Percentiles rank a stretch among this genome's conserved stretches.
Conservation (phyloP, 2,888 invertebrate species). For the Papilio elwesi region DNA sequence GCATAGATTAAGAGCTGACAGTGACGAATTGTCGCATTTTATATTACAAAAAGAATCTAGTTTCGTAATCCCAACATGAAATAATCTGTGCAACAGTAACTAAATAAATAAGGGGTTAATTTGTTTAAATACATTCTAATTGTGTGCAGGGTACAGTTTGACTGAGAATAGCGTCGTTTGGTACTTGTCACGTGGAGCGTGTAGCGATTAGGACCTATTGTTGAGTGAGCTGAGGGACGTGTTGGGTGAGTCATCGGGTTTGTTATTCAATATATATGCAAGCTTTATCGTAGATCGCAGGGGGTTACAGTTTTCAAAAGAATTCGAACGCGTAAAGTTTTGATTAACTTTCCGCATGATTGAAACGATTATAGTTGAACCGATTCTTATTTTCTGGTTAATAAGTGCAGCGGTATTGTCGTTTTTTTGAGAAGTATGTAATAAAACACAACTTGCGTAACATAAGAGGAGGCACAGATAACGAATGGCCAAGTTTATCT, state of each 20-base stretch:
- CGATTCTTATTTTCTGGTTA: conserved; percentile 1
- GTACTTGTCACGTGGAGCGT: conserved; percentile 45
- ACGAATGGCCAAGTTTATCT: neutral
- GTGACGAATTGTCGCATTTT: conserved; percentile 16
- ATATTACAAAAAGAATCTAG: conserved; percentile 3
- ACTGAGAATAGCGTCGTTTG: conserved; percentile 44
- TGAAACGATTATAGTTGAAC: conserved; percentile 9
- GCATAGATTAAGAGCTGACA: conserved; percentile 27
- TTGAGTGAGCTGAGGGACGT: conserved; percentile 61
- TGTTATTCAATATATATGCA: conserved; percentile 13
- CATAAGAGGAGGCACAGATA: neutral
- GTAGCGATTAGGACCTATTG: conserved; percentile 47
- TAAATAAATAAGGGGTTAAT: conserved; percentile 11
- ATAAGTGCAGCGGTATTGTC: neutral
- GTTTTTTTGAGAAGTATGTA: neutral
- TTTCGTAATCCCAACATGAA: conserved; percentile 2
- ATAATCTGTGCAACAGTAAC: conserved; percentile 1
- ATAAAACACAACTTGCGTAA: neutral
- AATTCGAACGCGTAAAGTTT: conserved; percentile 5
- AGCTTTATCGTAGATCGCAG: neutral
- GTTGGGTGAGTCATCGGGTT: conserved; percentile 42
- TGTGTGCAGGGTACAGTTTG: conserved; percentile 42
- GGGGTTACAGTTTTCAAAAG: conserved; percentile 8
- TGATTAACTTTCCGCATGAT: conserved; percentile 8
- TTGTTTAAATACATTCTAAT: conserved; percentile 7